Evolutionary conservation across 1,140 invertebrate species (phyloP).

Genomic region (Drosophila repleta): DNA sequence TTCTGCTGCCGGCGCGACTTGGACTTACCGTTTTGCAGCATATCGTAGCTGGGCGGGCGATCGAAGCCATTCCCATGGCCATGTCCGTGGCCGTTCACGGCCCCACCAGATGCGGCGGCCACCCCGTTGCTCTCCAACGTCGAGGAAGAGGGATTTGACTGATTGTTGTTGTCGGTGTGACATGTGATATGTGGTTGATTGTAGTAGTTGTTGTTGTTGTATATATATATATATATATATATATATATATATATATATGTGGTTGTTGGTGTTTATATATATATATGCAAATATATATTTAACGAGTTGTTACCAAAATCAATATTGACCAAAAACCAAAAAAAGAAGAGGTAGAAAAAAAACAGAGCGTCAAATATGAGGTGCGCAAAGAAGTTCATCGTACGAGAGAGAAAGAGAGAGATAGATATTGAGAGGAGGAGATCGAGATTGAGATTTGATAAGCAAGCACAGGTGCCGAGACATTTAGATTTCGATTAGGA

Average conservation of each 20-base stretch:
- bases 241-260: no score
- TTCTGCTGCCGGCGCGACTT: constrained; percentile 80
- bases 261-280: constrained; percentile 32
- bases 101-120: constrained; percentile 29
- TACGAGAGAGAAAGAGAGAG: constrained; percentile 39
- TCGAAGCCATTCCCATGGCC: constrained; percentile 71
- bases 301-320: constrained; percentile 61
- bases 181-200: constrained; percentile 40
- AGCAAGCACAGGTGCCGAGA: constrained; percentile 79
- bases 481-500: constrained; percentile 59
- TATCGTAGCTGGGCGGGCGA: constrained; percentile 82
- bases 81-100: constrained; percentile 32
- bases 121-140: constrained; percentile 72
- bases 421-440: constrained; percentile 13
- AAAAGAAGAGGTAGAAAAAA: constrained; percentile 61
- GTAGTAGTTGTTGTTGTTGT: constrained; percentile 51
- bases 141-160: constrained; percentile 83
- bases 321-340: constrained; percentile 67
- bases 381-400: constrained; percentile 69
- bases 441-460: constrained; percentile 48
- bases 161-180: constrained; percentile 34
- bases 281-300: constrained; percentile 22
- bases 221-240: constrained; percentile 15
- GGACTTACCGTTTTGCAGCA: constrained; percentile 84
- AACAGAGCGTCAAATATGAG: constrained; percentile 69